Evolutionary conservation across 2,797 vertebrate genomes (phyloP).

Genomic region (Gymnocypris eckloni): DNA sequence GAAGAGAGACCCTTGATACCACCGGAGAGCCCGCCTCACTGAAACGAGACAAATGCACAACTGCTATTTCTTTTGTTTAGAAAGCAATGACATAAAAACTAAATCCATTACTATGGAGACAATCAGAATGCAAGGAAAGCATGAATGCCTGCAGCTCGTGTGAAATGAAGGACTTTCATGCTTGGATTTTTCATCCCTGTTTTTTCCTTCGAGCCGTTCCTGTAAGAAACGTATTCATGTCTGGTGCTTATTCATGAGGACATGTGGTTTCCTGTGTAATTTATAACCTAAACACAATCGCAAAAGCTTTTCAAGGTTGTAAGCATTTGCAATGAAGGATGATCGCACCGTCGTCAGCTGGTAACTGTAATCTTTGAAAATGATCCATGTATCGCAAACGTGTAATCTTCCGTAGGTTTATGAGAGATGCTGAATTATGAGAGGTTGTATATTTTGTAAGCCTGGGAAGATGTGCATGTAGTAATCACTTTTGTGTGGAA

Average conservation of each 20-base stretch:
- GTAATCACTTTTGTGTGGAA: slow-evolving; percentile 48
- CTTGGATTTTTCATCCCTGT: slow-evolving; percentile 5
- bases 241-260: slow-evolving; percentile 12
- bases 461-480: slow-evolving; percentile 37
- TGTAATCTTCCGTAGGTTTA: slow-evolving; percentile 64
- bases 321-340: not conserved
- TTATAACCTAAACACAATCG: slow-evolving; percentile 49
- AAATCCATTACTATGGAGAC: not conserved
- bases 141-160: not conserved
- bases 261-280: slow-evolving; percentile 5
- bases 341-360: no score
- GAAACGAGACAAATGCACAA: slow-evolving; percentile 52
- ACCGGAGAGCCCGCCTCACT: slow-evolving; percentile 59
- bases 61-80: slow-evolving; percentile 6
- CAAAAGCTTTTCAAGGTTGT: slow-evolving; percentile 54
- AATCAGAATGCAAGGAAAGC: not conserved
- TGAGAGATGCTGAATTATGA: slow-evolving; percentile 40
- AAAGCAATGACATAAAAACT: not conserved
- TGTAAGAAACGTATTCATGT: not conserved
- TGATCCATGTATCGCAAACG: slow-evolving; percentile 60
- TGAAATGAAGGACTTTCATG: slow-evolving; percentile 3
- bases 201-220: not conserved
- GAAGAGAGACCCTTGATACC: slow-evolving; percentile 68
- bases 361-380: slow-evolving; percentile 29
- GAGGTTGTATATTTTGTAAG: slow-evolving; percentile 35